These are phyloP conservation scores for Rhizomys pruinosus DNA, from an alignment of 2,113 vertebrate genomes.

Conservation along the genomic window DNA sequence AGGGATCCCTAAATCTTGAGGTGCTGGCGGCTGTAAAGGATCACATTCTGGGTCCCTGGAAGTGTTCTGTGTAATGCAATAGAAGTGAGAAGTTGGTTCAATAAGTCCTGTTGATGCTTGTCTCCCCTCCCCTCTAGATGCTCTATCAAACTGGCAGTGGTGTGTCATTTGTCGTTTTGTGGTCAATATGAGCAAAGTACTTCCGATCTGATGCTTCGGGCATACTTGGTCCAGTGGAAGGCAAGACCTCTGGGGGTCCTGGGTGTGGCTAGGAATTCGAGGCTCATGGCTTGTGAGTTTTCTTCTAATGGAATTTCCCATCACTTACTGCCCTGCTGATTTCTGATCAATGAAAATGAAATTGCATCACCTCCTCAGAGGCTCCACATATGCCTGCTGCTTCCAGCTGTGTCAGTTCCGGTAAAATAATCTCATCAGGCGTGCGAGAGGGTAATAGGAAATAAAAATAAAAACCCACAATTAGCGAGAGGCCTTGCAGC, in stretches of 20 bases:
- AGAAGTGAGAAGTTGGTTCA: neutral
- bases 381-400: conserved; percentile 87
- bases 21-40: neutral
- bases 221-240: conserved; percentile 22
- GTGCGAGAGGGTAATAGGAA: conserved; percentile 90
- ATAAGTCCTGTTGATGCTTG: neutral
- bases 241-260: conserved; percentile 67
- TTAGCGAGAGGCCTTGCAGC: conserved; percentile 87
- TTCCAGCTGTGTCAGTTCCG: conserved; percentile 92
- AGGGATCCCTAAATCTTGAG: neutral
- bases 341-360: conserved; percentile 94
- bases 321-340: conserved; percentile 92
- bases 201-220: neutral
- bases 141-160: neutral
- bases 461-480: conserved; percentile 91
- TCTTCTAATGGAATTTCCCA: conserved; percentile 92
- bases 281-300: conserved; percentile 82
- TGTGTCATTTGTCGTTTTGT: neutral
- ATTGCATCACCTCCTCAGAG: conserved; percentile 91
- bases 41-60: neutral
- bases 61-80: neutral
- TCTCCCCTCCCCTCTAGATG: rapidly evolving
- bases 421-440: conserved; percentile 92
- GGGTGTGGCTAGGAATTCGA: conserved; percentile 81
- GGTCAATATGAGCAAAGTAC: conserved; percentile 18